Evolutionary conservation across 2,888 invertebrate species (phyloP).

Genomic region (Sinohyriopsis cumingii): DNA sequence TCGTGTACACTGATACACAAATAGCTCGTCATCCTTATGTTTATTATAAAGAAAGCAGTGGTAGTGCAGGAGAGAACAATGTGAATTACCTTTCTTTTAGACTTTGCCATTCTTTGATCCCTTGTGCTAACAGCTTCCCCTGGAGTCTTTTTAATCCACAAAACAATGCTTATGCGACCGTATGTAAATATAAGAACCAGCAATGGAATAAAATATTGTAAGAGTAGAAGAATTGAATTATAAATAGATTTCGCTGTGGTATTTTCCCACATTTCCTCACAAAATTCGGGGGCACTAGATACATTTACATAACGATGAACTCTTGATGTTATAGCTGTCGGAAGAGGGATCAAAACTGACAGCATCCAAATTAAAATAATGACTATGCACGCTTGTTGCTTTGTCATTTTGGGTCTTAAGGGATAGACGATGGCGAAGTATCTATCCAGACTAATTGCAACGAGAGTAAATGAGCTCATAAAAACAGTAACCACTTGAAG

Average conservation of each 20-base stretch:
- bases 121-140: constrained; percentile 89
- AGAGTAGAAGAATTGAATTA: constrained; percentile 82
- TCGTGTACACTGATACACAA: too few relatives aligned
- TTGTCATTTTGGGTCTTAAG: constrained; percentile 84
- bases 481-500: constrained; percentile 77
- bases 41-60: too few relatives aligned
- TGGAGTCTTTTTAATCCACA: constrained; percentile 90
- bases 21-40: too few relatives aligned
- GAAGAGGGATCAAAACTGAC: constrained; percentile 85
- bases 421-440: constrained; percentile 94
- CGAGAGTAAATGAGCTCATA: constrained; percentile 90
- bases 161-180: constrained; percentile 87
- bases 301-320: constrained; percentile 51
- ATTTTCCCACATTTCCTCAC: constrained; percentile 54
- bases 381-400: constrained; percentile 80
- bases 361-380: constrained; percentile 84
- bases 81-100: constrained; percentile 86
- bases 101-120: constrained; percentile 87
- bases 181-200: constrained; percentile 89
- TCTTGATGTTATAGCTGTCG: constrained; percentile 84
- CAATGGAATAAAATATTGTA: constrained; percentile 90
- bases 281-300: constrained; percentile 44
- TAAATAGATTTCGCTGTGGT: constrained; percentile 75
- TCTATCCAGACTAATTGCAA: constrained; percentile 91
- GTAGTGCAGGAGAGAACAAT: not conserved